phyloP scores from a whole-genome alignment of 2,888 invertebrate species.

The Villa cingulata region DNA sequence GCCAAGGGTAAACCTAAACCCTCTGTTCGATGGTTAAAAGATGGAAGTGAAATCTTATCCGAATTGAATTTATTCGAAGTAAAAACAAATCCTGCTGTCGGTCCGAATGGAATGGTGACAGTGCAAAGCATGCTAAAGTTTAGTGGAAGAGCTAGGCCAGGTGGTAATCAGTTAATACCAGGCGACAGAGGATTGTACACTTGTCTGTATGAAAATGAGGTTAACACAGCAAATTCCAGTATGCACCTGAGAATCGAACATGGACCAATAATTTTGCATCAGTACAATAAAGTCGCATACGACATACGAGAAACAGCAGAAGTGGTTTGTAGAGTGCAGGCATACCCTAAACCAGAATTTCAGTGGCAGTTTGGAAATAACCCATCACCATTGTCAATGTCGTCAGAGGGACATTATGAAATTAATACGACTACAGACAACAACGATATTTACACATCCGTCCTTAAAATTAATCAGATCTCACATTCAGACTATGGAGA shows the following conservation, averaged over 20 bases:
- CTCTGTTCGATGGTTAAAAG: slow-evolving; percentile 72
- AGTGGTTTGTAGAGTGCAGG: slow-evolving; percentile 77
- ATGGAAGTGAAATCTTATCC: slow-evolving; percentile 63
- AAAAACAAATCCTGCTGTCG: slow-evolving; percentile 61
- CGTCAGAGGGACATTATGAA: slow-evolving; percentile 74
- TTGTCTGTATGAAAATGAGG: slow-evolving; percentile 80
- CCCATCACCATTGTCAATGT: slow-evolving; percentile 57
- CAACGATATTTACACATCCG: slow-evolving; percentile 74
- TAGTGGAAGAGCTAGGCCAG: slow-evolving; percentile 62
- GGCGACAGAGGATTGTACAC: slow-evolving; percentile 77
- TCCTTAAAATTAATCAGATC: slow-evolving; percentile 58
- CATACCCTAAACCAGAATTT: slow-evolving; percentile 84
- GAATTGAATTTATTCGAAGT: slow-evolving; percentile 71
- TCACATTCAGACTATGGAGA: slow-evolving; percentile 80
- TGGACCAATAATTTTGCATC: slow-evolving; percentile 72
- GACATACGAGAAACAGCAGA: slow-evolving; percentile 73
- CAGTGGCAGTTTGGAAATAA: slow-evolving; percentile 79
- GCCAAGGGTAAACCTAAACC: slow-evolving; percentile 83
- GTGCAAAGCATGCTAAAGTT: slow-evolving; percentile 74
- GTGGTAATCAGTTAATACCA: slow-evolving; percentile 62
- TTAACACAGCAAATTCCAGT: slow-evolving; percentile 71
- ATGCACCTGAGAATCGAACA: slow-evolving; percentile 88
- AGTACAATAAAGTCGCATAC: slow-evolving; percentile 78
- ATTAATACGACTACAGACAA: slow-evolving; percentile 67
- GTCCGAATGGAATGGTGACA: slow-evolving; percentile 63